A percentile compares a stretch with the other conserved stretches of the same genome.
Conservation (phyloP, 2,888 invertebrate species). For the Gymnosoma rotundatum region DNA sequence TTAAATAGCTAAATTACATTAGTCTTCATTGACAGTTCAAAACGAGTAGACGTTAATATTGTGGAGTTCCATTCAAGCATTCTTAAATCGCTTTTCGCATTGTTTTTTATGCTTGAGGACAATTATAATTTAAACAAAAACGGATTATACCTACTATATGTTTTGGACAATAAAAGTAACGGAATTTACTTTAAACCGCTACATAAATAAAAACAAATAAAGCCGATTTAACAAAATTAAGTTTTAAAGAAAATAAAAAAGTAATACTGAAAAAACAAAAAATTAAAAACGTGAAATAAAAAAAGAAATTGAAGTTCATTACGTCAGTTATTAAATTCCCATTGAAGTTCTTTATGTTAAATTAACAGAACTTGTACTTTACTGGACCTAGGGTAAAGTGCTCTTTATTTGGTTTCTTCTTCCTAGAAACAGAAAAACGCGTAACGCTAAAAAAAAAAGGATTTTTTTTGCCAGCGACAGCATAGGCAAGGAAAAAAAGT, state of each 20-base stretch:
- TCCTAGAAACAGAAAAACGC: constrained; percentile 5
- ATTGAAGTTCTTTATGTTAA: constrained; percentile 19
- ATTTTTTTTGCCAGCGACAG: constrained; percentile 31
- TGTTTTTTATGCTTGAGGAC: constrained; percentile 36
- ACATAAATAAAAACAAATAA: constrained; percentile 5
- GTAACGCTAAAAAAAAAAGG: constrained; percentile 33
- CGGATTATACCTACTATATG: constrained; percentile 12
- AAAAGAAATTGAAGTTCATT: background rate
- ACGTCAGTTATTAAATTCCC: background rate
- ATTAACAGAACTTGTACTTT: constrained; percentile 59
- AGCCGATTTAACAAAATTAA: constrained; percentile 4
- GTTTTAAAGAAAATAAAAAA: no score
- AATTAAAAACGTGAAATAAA: background rate
- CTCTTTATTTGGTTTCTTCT: constrained; percentile 35
- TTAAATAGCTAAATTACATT: constrained; percentile 57
- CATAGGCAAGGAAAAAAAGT: constrained; percentile 34
- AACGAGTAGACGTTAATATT: constrained; percentile 63
- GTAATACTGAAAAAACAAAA: constrained; percentile 19
- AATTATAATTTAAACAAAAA: constrained; percentile 44
- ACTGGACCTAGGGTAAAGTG: constrained; percentile 66
- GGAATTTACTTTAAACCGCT: constrained; percentile 58
- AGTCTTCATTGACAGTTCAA: constrained; percentile 74
- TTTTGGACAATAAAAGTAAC: constrained; percentile 51
- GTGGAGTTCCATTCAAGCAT: background rate
- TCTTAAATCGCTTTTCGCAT: constrained; percentile 35